A percentile compares a stretch with the other conserved stretches of the same genome.
Evolutionary conservation across 1,140 invertebrate species (phyloP).

Genomic region (Conus ventricosus): DNA sequence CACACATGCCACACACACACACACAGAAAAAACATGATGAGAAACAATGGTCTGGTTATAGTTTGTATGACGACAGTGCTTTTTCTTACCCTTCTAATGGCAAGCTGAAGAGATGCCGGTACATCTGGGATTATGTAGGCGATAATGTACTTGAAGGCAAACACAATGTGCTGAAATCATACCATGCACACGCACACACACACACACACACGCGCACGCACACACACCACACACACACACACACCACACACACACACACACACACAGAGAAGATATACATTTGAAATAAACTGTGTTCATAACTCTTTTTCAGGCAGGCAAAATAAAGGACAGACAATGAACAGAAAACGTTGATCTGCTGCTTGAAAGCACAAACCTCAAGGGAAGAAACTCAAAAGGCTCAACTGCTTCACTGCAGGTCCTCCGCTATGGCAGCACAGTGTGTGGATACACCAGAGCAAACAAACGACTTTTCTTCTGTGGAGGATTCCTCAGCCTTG

Average conservation of each 20-base stretch:
- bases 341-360: no score
- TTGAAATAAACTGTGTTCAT: background rate
- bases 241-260: conserved; percentile 33
- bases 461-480: no score
- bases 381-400: no score
- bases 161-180: conserved; percentile 72
- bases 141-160: conserved; percentile 71
- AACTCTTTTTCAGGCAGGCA: no score
- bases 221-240: conserved; percentile 18
- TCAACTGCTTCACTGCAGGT: no score
- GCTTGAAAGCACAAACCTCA: background rate
- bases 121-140: conserved; percentile 73
- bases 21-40: background rate
- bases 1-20: background rate
- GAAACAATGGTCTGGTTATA: background rate
- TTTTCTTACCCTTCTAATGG: conserved; percentile 57
- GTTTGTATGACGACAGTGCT: background rate
- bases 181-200: background rate
- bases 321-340: no score
- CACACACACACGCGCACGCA: conserved; percentile 21
- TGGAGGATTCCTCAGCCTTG: no score
- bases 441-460: no score
- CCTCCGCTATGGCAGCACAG: no score
- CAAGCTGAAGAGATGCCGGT: conserved; percentile 61
- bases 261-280: background rate